Conservation (phyloP, 2,113 vertebrate genomes). For the Rhea pennata region DNA sequence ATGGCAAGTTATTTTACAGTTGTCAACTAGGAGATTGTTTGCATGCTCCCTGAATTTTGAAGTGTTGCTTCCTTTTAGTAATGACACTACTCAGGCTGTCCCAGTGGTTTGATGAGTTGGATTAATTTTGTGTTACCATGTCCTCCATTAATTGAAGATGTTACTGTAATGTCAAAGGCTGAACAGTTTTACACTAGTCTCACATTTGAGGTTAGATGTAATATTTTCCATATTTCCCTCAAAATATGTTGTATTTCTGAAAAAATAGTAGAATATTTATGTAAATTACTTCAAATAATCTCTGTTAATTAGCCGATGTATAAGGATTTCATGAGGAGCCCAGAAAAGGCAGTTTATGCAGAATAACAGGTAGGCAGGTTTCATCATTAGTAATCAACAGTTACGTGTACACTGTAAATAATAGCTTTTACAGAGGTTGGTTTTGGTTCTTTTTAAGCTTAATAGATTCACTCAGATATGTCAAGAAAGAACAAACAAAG, state of each 20-base stretch:
- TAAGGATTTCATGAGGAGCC: background rate
- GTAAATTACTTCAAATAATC: background rate
- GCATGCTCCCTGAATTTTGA: background rate
- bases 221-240: background rate
- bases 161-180: background rate
- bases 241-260: background rate
- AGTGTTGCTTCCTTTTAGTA: background rate
- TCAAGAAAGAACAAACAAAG: background rate
- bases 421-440: background rate
- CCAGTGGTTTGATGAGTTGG: background rate
- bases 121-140: background rate
- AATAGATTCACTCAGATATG: background rate
- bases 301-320: background rate
- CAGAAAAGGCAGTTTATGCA: background rate
- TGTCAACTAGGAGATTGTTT: background rate
- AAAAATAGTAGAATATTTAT: background rate
- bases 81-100: background rate
- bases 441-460: background rate
- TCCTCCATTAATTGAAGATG: background rate
- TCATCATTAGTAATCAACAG: background rate
- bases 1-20: background rate
- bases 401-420: background rate
- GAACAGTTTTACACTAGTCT: background rate
- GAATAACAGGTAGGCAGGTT: background rate
- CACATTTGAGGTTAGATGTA: background rate